Evolutionary conservation across 92 coral and sea anemone species (phyloP), one percentile per base, ranked within the genome.

Genomic region (Porites evermanni): DNA sequence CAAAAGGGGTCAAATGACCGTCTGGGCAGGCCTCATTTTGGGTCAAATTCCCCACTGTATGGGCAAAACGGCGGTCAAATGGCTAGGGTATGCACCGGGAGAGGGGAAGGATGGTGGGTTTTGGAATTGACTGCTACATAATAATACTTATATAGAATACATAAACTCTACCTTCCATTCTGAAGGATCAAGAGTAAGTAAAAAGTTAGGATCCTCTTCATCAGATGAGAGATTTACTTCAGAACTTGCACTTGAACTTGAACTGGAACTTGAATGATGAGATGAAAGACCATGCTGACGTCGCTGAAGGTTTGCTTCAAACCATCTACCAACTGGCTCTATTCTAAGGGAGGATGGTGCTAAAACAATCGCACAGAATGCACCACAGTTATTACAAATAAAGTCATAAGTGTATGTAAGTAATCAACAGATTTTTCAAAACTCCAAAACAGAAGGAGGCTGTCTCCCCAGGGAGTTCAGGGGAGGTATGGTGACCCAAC

Each of bases 281-380:
- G 99, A 97, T 1, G 89, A 89, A 10, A 94, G 78, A 60, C 93
- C 91, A 64, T 91, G 98, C 65, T 92, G 96, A 17, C 96, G 94
- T 8, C 97, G 97, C 23, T 79, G 91, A 67, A 93, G 75, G 88
- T 93, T 88, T 26, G 98, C 98, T 85, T 97, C 97, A 89, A 83
- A 95, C 99, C 99, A 97, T 76, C 98, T 84, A 19, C 99, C 99
- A 51, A 95, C 98, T 14, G 99, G 98, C 79, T 97, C 98, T 44
- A 97, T 84, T 38, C 90, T 79, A 58, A 91, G 88, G 10, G 91
- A 67, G 2, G 91, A 85, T 66, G 97, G 97, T 47, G 98, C 99
- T 97, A 82, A 50, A 66, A 73, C n/a, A 52, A 86, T 38, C 47
- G 0, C 47, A 38, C 47, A 38, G 47, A 38, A 38, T 38, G 47